These are phyloP conservation scores for Meloe dianella DNA, from an alignment of 2,888 invertebrate species.

Conservation along the genomic window DNA sequence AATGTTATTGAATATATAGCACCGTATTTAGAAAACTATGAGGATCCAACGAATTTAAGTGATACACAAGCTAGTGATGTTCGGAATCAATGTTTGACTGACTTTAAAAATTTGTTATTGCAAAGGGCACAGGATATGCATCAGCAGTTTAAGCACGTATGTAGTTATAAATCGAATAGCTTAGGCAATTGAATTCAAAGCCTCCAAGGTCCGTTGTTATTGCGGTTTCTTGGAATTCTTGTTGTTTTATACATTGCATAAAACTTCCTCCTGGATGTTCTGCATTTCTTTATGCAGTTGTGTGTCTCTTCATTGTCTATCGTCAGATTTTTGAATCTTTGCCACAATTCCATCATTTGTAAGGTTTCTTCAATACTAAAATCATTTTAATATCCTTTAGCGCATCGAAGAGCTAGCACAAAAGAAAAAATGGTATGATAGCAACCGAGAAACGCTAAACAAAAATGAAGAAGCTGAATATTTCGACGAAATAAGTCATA, in stretches of 20 bases:
- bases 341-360: too few relatives aligned
- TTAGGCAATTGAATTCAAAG: too few relatives aligned
- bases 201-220: too few relatives aligned
- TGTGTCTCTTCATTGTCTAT: too few relatives aligned
- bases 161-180: background rate
- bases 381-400: too few relatives aligned
- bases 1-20: conserved; percentile 68
- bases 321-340: too few relatives aligned
- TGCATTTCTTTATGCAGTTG: too few relatives aligned
- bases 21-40: conserved; percentile 68
- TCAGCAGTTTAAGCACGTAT: conserved; percentile 65
- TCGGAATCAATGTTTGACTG: conserved; percentile 67
- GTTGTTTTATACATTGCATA: too few relatives aligned
- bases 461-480: conserved; percentile 68
- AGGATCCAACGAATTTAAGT: conserved; percentile 60
- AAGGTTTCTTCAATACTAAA: too few relatives aligned
- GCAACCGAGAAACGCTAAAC: conserved; percentile 65
- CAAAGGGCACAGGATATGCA: conserved; percentile 70
- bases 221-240: background rate
- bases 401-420: conserved; percentile 62
- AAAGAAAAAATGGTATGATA: conserved; percentile 66
- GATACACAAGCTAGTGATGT: conserved; percentile 59
- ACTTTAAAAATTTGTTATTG: conserved; percentile 70
- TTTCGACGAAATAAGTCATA: conserved; percentile 62
- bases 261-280: too few relatives aligned